Conservation (phyloP, 2,888 invertebrate species). For the Phasia obesa region DNA sequence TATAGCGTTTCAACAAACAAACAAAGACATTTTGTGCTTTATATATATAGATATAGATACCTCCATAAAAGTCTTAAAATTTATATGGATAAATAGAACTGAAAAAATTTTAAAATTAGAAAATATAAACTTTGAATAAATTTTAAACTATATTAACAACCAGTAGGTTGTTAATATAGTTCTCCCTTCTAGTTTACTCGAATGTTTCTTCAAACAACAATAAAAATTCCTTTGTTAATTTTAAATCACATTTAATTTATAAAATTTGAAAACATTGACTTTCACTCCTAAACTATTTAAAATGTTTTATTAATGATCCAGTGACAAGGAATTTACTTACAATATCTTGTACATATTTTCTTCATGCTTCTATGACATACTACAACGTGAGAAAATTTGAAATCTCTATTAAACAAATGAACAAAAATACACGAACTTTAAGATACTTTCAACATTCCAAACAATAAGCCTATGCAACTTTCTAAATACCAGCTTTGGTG, state of each 20-base stretch:
- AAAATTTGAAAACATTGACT: neutral
- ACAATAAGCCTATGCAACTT: constrained; percentile 8
- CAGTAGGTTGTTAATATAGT: too few relatives aligned
- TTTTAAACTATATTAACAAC: neutral
- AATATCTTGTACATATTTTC: constrained; percentile 12
- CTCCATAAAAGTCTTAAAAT: too few relatives aligned
- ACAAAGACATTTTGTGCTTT: too few relatives aligned
- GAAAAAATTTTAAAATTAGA: too few relatives aligned
- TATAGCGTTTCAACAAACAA: too few relatives aligned
- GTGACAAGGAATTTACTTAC: constrained; percentile 44
- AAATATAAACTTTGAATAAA: too few relatives aligned
- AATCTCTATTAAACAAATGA: constrained; percentile 33
- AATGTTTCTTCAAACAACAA: constrained; percentile 29
- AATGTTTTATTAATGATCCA: constrained; percentile 54
- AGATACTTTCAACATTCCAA: constrained; percentile 28
- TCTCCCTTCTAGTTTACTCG: neutral
- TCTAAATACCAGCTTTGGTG: neutral
- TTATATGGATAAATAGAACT: too few relatives aligned
- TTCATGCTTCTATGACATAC: constrained; percentile 2
- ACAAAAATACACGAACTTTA: constrained; percentile 9
- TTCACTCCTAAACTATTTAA: constrained; percentile 17
- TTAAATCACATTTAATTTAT: constrained; percentile 47
- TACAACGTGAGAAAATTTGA: constrained; percentile 62
- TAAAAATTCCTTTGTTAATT: constrained; percentile 47
- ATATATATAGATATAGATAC: too few relatives aligned